Evolutionary conservation across 1,140 invertebrate genomes (phyloP).

Genomic region (Drosophila pachea): DNA sequence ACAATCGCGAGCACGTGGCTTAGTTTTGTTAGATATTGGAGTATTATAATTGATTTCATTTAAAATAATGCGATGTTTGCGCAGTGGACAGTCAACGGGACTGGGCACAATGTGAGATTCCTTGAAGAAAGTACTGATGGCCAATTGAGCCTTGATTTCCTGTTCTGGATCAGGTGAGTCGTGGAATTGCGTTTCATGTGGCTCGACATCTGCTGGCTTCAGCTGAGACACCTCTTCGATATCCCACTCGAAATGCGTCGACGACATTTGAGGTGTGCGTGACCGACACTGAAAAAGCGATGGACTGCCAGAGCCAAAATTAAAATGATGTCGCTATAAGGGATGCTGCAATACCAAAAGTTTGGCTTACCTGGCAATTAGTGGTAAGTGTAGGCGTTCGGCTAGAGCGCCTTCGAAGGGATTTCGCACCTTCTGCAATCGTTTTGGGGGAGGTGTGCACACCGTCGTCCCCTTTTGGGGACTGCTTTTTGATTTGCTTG

Average conservation of each 20-base stretch:
- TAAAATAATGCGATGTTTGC: slow-evolving; percentile 72
- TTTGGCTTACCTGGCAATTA: slow-evolving; percentile 73
- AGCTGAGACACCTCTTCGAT: slow-evolving; percentile 81
- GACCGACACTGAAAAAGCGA: slow-evolving; percentile 67
- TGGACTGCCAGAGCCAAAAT: slow-evolving; percentile 45
- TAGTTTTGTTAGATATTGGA: slow-evolving; percentile 64
- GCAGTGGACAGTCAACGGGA: slow-evolving; percentile 77
- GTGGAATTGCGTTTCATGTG: slow-evolving; percentile 80
- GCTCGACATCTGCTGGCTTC: slow-evolving; percentile 81
- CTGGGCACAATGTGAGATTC: slow-evolving; percentile 81
- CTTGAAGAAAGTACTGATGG: slow-evolving; percentile 80
- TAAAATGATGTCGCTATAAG: too few species aligned
- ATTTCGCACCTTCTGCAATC: slow-evolving; percentile 71
- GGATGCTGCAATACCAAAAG: too few species aligned
- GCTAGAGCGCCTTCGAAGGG: slow-evolving; percentile 70
- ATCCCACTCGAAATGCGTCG: slow-evolving; percentile 80
- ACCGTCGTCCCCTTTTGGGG: slow-evolving; percentile 48
- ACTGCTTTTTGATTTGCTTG: slow-evolving; percentile 41
- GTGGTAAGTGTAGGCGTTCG: slow-evolving; percentile 72
- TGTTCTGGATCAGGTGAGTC: slow-evolving; percentile 80
- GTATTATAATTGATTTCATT: slow-evolving; percentile 57
- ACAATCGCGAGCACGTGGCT: slow-evolving; percentile 52
- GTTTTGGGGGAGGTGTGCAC: slow-evolving; percentile 73
- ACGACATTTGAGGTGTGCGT: slow-evolving; percentile 76
- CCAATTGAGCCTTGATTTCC: slow-evolving; percentile 80